A percentile compares a stretch with the other conserved stretches of the same genome.
phyloP scores from a whole-genome alignment of 92 coral and sea anemone species.

The Pocillopora meandrina region DNA sequence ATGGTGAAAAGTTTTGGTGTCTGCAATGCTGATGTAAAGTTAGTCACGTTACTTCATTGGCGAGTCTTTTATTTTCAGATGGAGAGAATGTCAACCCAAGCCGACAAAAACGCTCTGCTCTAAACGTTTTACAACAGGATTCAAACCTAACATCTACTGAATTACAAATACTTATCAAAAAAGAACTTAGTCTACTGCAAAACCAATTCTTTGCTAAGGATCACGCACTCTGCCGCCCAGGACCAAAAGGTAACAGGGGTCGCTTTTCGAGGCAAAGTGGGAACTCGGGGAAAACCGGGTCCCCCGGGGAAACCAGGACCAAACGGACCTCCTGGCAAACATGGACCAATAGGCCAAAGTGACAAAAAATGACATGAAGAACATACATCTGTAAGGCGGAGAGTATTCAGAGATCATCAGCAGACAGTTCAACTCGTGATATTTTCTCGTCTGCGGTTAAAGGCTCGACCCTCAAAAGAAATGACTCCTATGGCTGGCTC shows the following conservation, averaged over 20 bases:
- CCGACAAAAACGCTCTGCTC: no score
- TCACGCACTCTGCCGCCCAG: conserved; percentile 50
- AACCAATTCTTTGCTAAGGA: conserved; percentile 54
- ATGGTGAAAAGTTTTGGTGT: no score
- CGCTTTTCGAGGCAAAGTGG: no score
- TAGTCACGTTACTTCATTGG: no score
- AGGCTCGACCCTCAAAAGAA: no score
- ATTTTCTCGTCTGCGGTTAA: no score
- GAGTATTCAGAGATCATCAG: background rate
- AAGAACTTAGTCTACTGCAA: conserved; percentile 45
- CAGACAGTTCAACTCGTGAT: background rate
- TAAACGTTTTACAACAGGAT: background rate
- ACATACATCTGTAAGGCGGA: background rate
- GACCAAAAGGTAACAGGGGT: background rate
- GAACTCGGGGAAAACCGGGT: no score
- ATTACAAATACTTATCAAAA: conserved; percentile 2
- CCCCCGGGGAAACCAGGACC: no score
- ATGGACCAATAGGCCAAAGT: background rate
- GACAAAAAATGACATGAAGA: conserved; percentile 13
- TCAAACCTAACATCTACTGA: background rate
- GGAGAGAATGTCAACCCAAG: no score
- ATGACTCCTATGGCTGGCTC: background rate
- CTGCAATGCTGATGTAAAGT: no score
- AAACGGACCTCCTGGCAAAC: no score
- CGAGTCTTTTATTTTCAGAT: no score